Evolutionary conservation across 1,140 invertebrate genomes (phyloP).

Genomic region (Bemisia tabaci): DNA sequence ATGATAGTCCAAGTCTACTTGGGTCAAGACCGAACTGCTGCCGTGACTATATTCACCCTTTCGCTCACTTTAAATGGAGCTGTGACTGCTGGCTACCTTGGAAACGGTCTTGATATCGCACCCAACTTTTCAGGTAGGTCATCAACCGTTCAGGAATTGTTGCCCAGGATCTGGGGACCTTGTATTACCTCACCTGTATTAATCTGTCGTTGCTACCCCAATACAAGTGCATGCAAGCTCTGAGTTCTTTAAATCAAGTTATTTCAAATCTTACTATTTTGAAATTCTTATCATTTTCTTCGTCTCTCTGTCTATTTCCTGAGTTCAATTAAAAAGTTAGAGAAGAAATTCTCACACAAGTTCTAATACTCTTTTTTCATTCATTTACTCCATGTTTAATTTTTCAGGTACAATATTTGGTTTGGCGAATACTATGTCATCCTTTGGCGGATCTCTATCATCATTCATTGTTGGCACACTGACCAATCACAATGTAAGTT

Average conservation of each 20-base stretch:
- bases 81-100: conserved; percentile 73
- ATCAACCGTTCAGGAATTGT: no score
- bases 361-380: no score
- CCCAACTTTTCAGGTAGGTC: conserved; percentile 66
- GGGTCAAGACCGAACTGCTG: conserved; percentile 48
- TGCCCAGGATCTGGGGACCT: no score
- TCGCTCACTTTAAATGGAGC: conserved; percentile 68
- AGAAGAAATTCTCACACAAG: no score
- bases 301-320: no score
- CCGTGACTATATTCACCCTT: conserved; percentile 58
- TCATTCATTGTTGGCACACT: conserved; percentile 70
- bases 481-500: conserved; percentile 53
- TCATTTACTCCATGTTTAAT: no score
- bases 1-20: conserved; percentile 56
- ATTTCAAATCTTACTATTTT: conserved; percentile 4
- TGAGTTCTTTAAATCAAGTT: neutral
- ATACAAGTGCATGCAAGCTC: neutral
- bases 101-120: conserved; percentile 79
- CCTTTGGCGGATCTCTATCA: conserved; percentile 73
- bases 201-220: neutral
- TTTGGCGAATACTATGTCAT: conserved; percentile 77
- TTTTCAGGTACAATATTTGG: conserved; percentile 62
- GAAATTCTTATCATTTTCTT: neutral
- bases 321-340: no score
- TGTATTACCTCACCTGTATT: no score